A percentile compares a stretch with the other conserved stretches of the same genome.
phyloP scores from a whole-genome alignment of 1,140 invertebrate species.

The Carcinoscorpius rotundicauda region DNA sequence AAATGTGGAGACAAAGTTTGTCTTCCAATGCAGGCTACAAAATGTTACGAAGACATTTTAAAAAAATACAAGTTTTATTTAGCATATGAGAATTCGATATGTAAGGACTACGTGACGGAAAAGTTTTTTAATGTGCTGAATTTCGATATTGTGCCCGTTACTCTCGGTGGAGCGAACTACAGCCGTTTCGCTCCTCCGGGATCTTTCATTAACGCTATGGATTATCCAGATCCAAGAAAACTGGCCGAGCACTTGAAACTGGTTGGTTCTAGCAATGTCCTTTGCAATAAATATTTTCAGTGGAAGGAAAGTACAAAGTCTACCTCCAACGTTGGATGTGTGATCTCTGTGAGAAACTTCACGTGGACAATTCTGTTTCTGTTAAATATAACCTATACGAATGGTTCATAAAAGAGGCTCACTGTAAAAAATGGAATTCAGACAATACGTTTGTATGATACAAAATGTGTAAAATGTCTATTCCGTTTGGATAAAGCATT shows the following conservation, averaged over 20 bases:
- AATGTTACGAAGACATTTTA: slow-evolving; percentile 20
- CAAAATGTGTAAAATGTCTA: no score
- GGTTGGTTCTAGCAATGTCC: neutral
- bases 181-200: slow-evolving; percentile 20
- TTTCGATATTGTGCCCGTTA: slow-evolving; percentile 33
- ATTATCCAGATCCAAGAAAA: slow-evolving; percentile 19
- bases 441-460: no score
- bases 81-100: slow-evolving; percentile 33
- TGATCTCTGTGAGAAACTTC: slow-evolving; percentile 8
- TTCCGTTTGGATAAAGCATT: no score
- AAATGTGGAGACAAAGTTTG: slow-evolving; percentile 33
- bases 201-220: slow-evolving; percentile 19
- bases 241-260: slow-evolving; percentile 14
- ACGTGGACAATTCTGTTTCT: neutral
- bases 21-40: slow-evolving; percentile 11
- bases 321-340: slow-evolving; percentile 10
- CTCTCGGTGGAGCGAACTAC: slow-evolving; percentile 31
- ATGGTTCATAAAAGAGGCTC: no score
- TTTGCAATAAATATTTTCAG: slow-evolving; percentile 6
- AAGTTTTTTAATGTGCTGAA: slow-evolving; percentile 26
- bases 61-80: slow-evolving; percentile 32
- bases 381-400: no score
- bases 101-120: slow-evolving; percentile 32
- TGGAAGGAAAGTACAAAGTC: slow-evolving; percentile 9
- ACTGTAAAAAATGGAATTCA: no score